Percentiles rank a stretch among this genome's conserved stretches.
These are phyloP conservation scores for Hemithea aestivaria DNA, from an alignment of 2,888 invertebrate species.

Conservation along the genomic window DNA sequence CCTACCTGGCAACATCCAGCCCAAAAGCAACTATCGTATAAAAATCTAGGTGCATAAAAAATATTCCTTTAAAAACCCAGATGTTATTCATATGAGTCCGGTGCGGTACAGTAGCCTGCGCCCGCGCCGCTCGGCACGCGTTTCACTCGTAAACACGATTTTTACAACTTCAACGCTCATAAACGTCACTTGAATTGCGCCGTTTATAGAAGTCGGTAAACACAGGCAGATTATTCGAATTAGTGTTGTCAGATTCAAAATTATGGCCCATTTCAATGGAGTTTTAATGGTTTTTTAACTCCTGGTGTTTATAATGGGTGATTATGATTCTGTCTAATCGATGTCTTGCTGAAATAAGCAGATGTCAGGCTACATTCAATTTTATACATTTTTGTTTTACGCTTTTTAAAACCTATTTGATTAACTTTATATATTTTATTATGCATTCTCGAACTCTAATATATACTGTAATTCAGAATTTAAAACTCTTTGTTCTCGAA, in stretches of 20 bases:
- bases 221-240: slow-evolving; percentile 62
- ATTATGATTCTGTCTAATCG: no score
- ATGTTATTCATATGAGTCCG: not conserved
- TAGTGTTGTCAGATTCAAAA: slow-evolving; percentile 24
- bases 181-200: slow-evolving; percentile 75
- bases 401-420: no score
- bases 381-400: no score
- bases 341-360: no score
- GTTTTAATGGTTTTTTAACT: slow-evolving; percentile 13
- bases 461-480: no score
- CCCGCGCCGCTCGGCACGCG: slow-evolving; percentile 14
- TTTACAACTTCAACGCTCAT: slow-evolving; percentile 75
- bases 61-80: not conserved
- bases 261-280: slow-evolving; percentile 14
- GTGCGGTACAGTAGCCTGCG: slow-evolving; percentile 12
- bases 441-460: no score
- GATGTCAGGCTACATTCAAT: no score
- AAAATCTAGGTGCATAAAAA: no score
- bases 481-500: no score
- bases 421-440: no score
- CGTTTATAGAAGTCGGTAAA: slow-evolving; percentile 76
- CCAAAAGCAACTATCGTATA: no score
- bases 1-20: not conserved
- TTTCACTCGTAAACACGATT: slow-evolving; percentile 66
- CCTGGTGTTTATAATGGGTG: not conserved